Evolutionary conservation across 1,140 invertebrate genomes (phyloP), one percentile per base, ranked within the genome.

Genomic region (Eueides isabella): DNA sequence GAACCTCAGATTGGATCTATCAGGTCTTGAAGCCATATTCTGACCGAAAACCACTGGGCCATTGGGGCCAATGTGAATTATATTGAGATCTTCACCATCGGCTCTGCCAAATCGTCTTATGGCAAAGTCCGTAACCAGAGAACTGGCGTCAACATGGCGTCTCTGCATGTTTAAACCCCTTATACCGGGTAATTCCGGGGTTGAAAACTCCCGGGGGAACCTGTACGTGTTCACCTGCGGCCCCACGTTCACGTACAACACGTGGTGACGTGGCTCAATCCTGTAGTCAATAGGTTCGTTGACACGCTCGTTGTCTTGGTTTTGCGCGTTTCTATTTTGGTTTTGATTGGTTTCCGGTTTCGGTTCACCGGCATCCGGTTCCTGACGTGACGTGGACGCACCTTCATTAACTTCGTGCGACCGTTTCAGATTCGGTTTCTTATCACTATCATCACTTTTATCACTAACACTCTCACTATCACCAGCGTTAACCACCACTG

Each of bases 21-120:
- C 81, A 0, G 91, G 89, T 31, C 91, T 76, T 0, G 74, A 68
- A 0, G 71, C 69, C 0, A 64, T 30, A 0, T 67, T 73, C 31
- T 73, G 67, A 26, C 76, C 62, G 23, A 77, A 55, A 1, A 74
- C 5, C 29, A 64, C 41, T 7, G 80, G 75, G 0, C 80, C 79
- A 7, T 80, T 69, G 0, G 80, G 80, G 0, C 88, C 91, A 0
- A 92, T 84, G 16, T 89, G 75, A 0, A 92, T 80, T 5, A 85
- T 85, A n/a, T 84, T 86, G 0, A 91, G 72, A 29, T 89, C 81
- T 5, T 87, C 86, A 0, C 80, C 84, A 5, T 87, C 87, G 0
- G 88, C 82, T 5, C 83, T 44, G 0, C 91, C 91, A 61, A 92
- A 91, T 2, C 86, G 31, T 2, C 84, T 55, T 0, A 92, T 76